Evolutionary conservation across 1,140 invertebrate species (phyloP).

Genomic region (Leptinotarsa lineolata): DNA sequence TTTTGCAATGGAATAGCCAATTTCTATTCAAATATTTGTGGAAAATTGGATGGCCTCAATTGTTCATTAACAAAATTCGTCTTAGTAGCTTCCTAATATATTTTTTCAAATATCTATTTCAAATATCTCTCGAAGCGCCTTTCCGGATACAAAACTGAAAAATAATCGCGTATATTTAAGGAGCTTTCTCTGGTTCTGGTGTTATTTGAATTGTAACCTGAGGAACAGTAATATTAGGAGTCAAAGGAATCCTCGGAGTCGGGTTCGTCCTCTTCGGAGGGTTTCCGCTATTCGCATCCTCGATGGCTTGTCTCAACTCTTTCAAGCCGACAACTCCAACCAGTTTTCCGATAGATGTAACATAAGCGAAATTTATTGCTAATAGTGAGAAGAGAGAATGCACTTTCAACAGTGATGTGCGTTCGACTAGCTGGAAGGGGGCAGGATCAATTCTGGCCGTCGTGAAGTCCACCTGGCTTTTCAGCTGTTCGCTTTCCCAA

Average conservation of each 20-base stretch:
- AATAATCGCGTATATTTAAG: too few species aligned
- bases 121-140: too few species aligned
- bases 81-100: too few species aligned
- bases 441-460: slow-evolving; percentile 93
- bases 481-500: slow-evolving; percentile 91
- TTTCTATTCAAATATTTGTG: too few species aligned
- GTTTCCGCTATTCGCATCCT: slow-evolving; percentile 71
- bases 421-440: slow-evolving; percentile 95
- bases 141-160: too few species aligned
- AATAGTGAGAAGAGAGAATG: slow-evolving; percentile 97
- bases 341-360: slow-evolving; percentile 91
- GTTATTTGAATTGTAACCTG: not conserved
- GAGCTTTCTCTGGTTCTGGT: not conserved
- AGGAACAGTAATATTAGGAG: not conserved
- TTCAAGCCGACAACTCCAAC: slow-evolving; percentile 95
- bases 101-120: too few species aligned
- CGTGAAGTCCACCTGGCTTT: slow-evolving; percentile 80
- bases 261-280: slow-evolving; percentile 25
- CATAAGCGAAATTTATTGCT: slow-evolving; percentile 95
- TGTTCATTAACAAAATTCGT: too few species aligned
- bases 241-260: not conserved
- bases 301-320: slow-evolving; percentile 88
- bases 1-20: too few species aligned
- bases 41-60: too few species aligned
- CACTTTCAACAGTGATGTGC: slow-evolving; percentile 89